Percentiles rank a stretch among this genome's conserved stretches.
Conservation (phyloP, 1,140 invertebrate species). For the Drosophila grimshawi region DNA sequence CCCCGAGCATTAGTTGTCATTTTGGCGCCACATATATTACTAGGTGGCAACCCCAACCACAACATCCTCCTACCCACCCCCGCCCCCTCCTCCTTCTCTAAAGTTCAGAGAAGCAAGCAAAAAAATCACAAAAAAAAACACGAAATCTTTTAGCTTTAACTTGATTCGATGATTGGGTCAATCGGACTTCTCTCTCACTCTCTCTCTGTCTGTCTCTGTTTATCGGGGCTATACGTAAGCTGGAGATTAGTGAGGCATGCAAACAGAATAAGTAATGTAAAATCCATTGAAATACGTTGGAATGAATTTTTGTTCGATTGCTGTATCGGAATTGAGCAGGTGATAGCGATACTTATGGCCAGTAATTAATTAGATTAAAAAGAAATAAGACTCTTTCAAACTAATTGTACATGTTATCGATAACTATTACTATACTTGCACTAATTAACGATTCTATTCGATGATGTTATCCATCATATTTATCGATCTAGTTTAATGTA, state of each 20-base stretch:
- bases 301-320: neutral
- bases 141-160: slow-evolving; percentile 38
- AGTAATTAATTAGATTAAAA: too few species aligned
- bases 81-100: neutral
- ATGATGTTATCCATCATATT: too few species aligned
- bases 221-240: slow-evolving; percentile 19
- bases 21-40: slow-evolving; percentile 44
- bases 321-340: neutral
- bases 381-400: too few species aligned
- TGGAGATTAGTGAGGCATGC: slow-evolving; percentile 38
- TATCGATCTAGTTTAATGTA: too few species aligned
- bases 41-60: neutral
- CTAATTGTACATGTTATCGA: neutral
- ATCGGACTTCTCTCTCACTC: neutral
- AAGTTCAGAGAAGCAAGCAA: slow-evolving; percentile 1
- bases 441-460: too few species aligned
- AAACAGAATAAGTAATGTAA: slow-evolving; percentile 35
- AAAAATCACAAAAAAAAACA: neutral
- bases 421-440: neutral
- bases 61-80: too few species aligned
- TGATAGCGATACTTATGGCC: neutral
- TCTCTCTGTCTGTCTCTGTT: neutral
- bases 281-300: slow-evolving; percentile 15
- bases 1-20: slow-evolving; percentile 53
- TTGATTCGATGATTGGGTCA: slow-evolving; percentile 45